Percentiles rank a stretch among this genome's conserved stretches.
These are phyloP conservation scores for Bombyx mori DNA, from an alignment of 1,140 invertebrate species.

Conservation along the genomic window DNA sequence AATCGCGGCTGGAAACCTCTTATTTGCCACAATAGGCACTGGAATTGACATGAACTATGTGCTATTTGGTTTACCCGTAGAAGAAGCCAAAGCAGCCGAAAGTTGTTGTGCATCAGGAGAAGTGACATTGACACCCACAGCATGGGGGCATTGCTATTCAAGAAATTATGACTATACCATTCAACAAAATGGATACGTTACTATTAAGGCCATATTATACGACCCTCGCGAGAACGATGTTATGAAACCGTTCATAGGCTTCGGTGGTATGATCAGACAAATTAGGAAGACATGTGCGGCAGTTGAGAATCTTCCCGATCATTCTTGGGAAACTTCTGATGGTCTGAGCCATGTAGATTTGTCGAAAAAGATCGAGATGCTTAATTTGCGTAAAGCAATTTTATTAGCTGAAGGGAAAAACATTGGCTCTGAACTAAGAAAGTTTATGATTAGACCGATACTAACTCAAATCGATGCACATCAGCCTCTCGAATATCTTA, in stretches of 20 bases:
- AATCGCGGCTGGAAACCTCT: slow-evolving; percentile 56
- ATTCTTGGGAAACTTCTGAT: slow-evolving; percentile 28
- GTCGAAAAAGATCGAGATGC: slow-evolving; percentile 47
- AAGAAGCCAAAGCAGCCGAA: slow-evolving; percentile 73
- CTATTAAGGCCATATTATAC: slow-evolving; percentile 55
- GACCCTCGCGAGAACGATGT: slow-evolving; percentile 54
- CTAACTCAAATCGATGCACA: slow-evolving; percentile 75
- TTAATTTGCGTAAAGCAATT: slow-evolving; percentile 59
- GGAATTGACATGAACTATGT: slow-evolving; percentile 72
- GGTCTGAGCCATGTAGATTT: slow-evolving; percentile 22
- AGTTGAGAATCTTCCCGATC: slow-evolving; percentile 41
- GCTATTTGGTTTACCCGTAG: slow-evolving; percentile 74
- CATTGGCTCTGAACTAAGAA: slow-evolving; percentile 69
- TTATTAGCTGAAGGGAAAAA: slow-evolving; percentile 56
- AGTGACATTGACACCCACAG: slow-evolving; percentile 64
- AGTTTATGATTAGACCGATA: slow-evolving; percentile 71
- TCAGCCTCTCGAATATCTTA: slow-evolving; percentile 78
- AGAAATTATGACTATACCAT: slow-evolving; percentile 57
- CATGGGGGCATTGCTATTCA: slow-evolving; percentile 68
- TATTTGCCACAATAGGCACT: slow-evolving; percentile 52
- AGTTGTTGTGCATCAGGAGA: slow-evolving; percentile 67
- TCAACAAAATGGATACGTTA: slow-evolving; percentile 43
- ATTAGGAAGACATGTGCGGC: slow-evolving; percentile 40
- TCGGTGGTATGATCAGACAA: slow-evolving; percentile 42
- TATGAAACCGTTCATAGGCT: slow-evolving; percentile 51